Evolutionary conservation across 2,113 vertebrate genomes (phyloP).

Genomic region (Amazona vittata): DNA sequence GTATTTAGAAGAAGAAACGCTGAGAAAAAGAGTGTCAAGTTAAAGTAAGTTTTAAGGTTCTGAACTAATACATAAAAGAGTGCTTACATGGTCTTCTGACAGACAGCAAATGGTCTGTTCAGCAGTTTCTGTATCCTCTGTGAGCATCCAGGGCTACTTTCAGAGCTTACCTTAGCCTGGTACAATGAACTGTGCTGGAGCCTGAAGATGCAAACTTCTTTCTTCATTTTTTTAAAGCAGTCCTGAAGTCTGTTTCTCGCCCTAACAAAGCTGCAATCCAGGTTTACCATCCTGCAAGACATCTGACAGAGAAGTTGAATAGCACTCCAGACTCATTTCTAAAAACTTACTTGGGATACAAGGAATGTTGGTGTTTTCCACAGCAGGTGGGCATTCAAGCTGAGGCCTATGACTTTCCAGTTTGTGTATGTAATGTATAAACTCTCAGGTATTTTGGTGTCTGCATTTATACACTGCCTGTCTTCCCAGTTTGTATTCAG

Average conservation of each 20-base stretch:
- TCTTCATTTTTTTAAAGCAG: not conserved
- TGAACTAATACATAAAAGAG: not conserved
- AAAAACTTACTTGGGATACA: not conserved
- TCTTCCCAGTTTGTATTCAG: not conserved
- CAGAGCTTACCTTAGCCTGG: not conserved
- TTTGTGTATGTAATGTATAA: not conserved
- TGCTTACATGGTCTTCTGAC: not conserved
- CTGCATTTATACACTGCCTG: not conserved
- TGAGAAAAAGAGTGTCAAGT: not conserved
- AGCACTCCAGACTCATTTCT: not conserved
- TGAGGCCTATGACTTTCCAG: not conserved
- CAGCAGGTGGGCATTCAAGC: not conserved
- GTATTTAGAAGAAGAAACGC: not conserved
- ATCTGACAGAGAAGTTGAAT: constrained; percentile 12
- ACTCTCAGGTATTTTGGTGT: not conserved
- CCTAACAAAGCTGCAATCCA: not conserved
- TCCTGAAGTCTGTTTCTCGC: not conserved
- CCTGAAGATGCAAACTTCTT: not conserved
- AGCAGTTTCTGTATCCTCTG: not conserved
- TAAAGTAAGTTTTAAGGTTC: not conserved
- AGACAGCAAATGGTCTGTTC: not conserved
- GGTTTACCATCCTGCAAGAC: constrained; percentile 11
- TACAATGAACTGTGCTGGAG: not conserved
- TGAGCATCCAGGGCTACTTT: not conserved
- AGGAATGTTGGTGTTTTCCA: not conserved